Evolutionary conservation across 1,140 invertebrate genomes (phyloP), one percentile per base, ranked within the genome.

Genomic region (Zophobas morio): DNA sequence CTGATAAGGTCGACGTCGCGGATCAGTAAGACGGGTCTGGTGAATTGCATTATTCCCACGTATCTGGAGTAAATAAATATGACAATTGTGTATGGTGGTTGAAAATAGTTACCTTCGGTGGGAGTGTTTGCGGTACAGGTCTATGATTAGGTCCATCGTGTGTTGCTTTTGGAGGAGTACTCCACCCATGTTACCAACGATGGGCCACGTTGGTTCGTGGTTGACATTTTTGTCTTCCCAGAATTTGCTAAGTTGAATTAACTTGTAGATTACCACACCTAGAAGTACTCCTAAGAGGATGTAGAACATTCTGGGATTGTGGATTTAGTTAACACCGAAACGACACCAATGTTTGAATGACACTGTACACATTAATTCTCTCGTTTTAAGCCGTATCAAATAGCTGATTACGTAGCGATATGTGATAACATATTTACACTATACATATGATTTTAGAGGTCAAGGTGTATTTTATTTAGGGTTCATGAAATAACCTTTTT

Each of bases 1-100:
- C 77, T 80, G 32, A 80, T 71, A 34, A 91, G 33, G n/a, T 92
- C 90, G 0, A 88, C 87, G 81, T 92, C 91, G 36, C 88, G 87
- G 0, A 93, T 78, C 8, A 91, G 70, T 1, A 91, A 75, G 0
- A 86, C 75, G 0, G 90, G 90, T 0, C 82, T 86, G 0, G 84
- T 37, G 8, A 91, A 86, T 70, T 90, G 87, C 42, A 84, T 89
- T 34, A 86, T 82, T 0, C 87, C 89, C 0, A 87, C 81, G 70
- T 90, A 85, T 77, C 88, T 89, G 40, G 6, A 73, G 54, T 6
- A 33, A 20, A 20, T 20, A 20, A 20, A 20, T 20, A 20, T 20
- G 20, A 20, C 20, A 20, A 20, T 20, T 20, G 20, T 20, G 20
- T 20, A 20, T 20, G 20, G 20, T 20, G 20, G 20, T 20, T 20